A percentile compares a stretch with the other conserved stretches of the same genome.
Conservation (phyloP, 2,113 vertebrate genomes). For the Mesocricetus auratus region DNA sequence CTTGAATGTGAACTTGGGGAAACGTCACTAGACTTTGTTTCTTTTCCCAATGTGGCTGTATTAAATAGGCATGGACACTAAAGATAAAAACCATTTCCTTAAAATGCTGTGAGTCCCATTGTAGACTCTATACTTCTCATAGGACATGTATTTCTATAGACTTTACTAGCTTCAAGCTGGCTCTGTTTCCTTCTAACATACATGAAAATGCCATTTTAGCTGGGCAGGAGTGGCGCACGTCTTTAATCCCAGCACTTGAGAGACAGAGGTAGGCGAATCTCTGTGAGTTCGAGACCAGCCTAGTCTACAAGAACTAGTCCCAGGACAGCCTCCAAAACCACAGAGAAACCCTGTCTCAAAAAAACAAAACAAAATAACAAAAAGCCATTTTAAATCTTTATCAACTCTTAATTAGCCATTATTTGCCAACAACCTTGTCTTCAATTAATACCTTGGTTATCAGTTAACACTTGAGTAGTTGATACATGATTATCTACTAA, state of each 20-base stretch:
- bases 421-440: constrained; percentile 58
- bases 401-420: constrained; percentile 53
- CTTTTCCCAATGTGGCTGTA: background rate
- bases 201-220: too few species aligned
- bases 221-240: too few species aligned
- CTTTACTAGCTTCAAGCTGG: background rate
- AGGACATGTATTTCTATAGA: constrained; percentile 2
- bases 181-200: too few species aligned
- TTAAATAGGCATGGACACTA: background rate
- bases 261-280: too few species aligned
- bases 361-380: too few species aligned
- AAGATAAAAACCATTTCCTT: background rate
- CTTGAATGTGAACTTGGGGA: background rate
- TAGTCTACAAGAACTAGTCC: too few species aligned
- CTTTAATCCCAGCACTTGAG: too few species aligned
- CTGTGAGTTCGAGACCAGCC: too few species aligned
- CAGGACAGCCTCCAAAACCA: too few species aligned
- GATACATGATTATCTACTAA: constrained; percentile 59
- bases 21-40: background rate
- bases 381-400: constrained; percentile 50
- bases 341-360: too few species aligned
- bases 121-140: background rate
- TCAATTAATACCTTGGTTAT: constrained; percentile 68
- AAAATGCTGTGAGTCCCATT: background rate
- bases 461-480: constrained; percentile 51